phyloP scores from a whole-genome alignment of 2,888 invertebrate genomes.

The Chaetoderma sp. region DNA sequence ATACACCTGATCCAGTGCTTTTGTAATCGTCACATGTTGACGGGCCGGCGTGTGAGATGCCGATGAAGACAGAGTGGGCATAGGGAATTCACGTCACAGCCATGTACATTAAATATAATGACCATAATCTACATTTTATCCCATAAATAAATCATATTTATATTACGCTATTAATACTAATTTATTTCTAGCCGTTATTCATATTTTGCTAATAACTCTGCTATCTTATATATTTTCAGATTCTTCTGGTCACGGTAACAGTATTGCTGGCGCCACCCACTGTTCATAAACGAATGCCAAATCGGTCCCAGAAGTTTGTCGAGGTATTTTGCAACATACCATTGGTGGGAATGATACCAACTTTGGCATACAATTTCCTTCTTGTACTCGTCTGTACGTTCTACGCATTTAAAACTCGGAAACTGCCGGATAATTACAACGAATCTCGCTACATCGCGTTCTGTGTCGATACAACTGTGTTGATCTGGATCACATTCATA shows the following conservation, averaged over 20 bases:
- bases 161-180: too few species aligned
- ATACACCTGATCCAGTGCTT: too few species aligned
- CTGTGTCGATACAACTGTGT: conserved; percentile 51
- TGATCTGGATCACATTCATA: conserved; percentile 49
- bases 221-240: conserved; percentile 31
- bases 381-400: conserved; percentile 49
- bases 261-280: conserved; percentile 40
- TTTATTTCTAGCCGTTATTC: too few species aligned
- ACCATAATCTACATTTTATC: too few species aligned
- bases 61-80: too few species aligned
- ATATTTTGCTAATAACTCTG: neutral
- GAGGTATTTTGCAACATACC: conserved; percentile 48
- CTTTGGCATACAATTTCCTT: conserved; percentile 49
- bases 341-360: conserved; percentile 42
- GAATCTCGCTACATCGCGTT: conserved; percentile 58
- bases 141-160: too few species aligned
- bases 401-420: conserved; percentile 58
- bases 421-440: conserved; percentile 61
- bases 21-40: too few species aligned
- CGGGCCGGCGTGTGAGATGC: too few species aligned
- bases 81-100: too few species aligned
- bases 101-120: too few species aligned
- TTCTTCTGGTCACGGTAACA: conserved; percentile 38
- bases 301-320: conserved; percentile 43
- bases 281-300: conserved; percentile 44